Evolutionary conservation across 2,797 vertebrate genomes (phyloP).

Genomic region (Saxicola maurus): DNA sequence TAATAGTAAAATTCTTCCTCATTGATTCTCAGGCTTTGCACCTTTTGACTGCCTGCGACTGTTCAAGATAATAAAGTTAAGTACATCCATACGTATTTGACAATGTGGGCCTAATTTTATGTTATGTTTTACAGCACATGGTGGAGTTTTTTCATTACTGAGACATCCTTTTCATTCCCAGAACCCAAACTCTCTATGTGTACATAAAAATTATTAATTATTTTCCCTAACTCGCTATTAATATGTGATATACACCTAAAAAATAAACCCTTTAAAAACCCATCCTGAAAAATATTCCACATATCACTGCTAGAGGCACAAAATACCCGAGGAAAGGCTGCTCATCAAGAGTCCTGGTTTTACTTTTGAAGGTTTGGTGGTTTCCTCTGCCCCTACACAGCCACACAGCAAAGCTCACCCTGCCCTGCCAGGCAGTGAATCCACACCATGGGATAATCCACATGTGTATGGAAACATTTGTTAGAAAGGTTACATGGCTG

Average conservation of each 20-base stretch:
- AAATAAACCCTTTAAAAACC: background rate
- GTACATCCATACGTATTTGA: background rate
- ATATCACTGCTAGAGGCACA: background rate
- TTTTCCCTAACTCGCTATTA: background rate
- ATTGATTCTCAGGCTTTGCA: background rate
- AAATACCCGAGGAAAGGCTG: background rate
- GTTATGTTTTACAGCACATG: background rate
- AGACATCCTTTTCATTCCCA: background rate
- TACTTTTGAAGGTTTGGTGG: background rate
- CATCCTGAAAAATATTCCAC: background rate
- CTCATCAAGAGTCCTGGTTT: background rate
- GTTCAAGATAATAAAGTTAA: background rate
- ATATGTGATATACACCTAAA: background rate
- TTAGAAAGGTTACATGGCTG: rapidly evolving
- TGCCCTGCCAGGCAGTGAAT: background rate
- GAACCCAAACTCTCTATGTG: background rate
- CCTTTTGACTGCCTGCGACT: background rate
- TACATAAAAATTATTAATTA: background rate
- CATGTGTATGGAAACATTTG: background rate
- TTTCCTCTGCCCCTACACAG: background rate
- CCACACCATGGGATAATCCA: rapidly evolving
- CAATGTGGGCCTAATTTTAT: background rate
- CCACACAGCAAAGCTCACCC: background rate
- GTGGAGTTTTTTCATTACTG: background rate
- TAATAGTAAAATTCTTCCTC: background rate